Base-by-base conservation (phyloP, 1,140 invertebrate species). In the Pentalonia nigronervosa region DNA sequence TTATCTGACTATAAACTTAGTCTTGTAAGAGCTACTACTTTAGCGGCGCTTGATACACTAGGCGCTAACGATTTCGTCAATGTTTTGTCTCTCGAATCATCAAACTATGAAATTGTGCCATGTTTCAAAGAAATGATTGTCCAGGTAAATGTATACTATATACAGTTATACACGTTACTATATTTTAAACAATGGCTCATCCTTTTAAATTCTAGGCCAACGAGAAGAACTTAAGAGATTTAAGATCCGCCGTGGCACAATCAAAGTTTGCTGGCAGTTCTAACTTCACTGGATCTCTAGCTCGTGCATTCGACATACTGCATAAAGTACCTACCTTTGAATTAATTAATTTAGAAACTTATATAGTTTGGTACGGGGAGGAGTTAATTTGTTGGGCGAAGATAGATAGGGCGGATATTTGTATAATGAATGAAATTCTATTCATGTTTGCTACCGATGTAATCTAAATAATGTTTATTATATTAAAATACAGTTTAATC, bases 51-150 rank as follows among this genome's bases (percentile, higher is more conserved):
- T 81, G 98, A 99, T 93, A 99, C 99, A 0, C 96, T 99, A 1
- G 98, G 97, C 17, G 98, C 99, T 92, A 97, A 99, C 95, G 99
- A 99, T 95, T 99, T 98, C 95, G 98, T 99, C 67, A 99, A 99
- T 95, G 97, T 99, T 34, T 98, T 98, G 94, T 97, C 97, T 93
- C 98, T 98, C 94, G 97, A 97, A 41, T 97, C 98, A 67, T 96
- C 95, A 0, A 97, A 97, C 0, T 96, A 97, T 86, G 97, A 98
- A 94, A 96, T 98, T 25, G 97, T 98, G 56, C 96, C 97, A 0
- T 99, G 98, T 94, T 99, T 98, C 94, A 97, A 97, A 94, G 97
- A 98, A 94, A 97, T 97, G 88, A 96, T 99, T 93, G 97, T 99
- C 36, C 97, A 97, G 96, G 97, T 97, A 95, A 94, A 94, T 8